Conservation (phyloP, 2,888 invertebrate species). For the Strigamia maritima region DNA sequence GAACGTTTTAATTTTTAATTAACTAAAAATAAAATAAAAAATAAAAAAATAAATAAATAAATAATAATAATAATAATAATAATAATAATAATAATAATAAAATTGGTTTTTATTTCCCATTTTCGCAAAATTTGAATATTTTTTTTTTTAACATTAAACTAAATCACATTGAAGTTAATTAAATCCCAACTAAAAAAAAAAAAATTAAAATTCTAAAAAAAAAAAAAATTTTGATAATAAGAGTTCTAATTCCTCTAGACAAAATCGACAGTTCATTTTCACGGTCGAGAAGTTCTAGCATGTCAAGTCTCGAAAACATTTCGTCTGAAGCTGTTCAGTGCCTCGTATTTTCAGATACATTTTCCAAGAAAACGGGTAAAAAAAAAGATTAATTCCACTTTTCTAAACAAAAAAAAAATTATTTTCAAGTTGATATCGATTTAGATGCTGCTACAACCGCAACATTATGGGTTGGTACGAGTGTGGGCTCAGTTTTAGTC, state of each 20-base stretch:
- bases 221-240: neutral
- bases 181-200: neutral
- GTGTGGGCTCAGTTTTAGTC: constrained; percentile 91
- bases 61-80: too few species aligned
- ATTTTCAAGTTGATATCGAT: constrained; percentile 38
- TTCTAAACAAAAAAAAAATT: neutral
- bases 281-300: constrained; percentile 92
- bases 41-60: too few species aligned
- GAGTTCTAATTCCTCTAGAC: constrained; percentile 60
- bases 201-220: neutral
- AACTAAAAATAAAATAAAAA: too few species aligned
- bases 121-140: neutral
- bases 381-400: neutral
- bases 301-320: constrained; percentile 96
- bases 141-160: neutral
- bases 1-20: neutral
- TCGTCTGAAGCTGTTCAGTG: constrained; percentile 93
- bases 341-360: constrained; percentile 92
- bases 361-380: constrained; percentile 86
- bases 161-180: neutral
- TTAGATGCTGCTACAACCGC: constrained; percentile 83
- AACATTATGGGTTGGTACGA: constrained; percentile 96
- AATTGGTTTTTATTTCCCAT: too few species aligned
- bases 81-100: too few species aligned
- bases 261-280: constrained; percentile 96